phyloP scores from a whole-genome alignment of 2,113 vertebrate genomes.

The Petrocephalus zakoni region DNA sequence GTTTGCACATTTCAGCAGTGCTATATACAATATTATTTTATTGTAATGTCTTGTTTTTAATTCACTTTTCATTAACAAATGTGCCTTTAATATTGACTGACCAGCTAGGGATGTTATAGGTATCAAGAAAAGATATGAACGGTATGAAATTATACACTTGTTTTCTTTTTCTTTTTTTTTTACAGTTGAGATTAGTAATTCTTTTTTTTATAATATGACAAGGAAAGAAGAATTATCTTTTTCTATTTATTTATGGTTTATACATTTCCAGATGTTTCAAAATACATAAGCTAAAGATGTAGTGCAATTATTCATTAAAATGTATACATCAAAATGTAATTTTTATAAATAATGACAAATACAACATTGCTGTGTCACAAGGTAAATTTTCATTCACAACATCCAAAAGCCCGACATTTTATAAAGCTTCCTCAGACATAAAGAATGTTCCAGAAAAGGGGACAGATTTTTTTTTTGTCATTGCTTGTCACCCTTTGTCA shows the following conservation, averaged over 20 bases:
- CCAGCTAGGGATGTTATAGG: background rate
- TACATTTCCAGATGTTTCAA: conserved; percentile 22
- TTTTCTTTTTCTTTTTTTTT: background rate
- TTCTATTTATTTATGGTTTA: background rate
- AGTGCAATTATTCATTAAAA: background rate
- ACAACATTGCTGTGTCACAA: background rate
- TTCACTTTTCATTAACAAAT: background rate
- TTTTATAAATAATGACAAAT: conserved; percentile 8
- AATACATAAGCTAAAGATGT: background rate
- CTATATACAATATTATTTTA: background rate
- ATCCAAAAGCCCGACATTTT: conserved; percentile 1
- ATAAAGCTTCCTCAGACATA: background rate
- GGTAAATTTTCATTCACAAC: conserved; percentile 23
- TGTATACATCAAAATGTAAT: background rate
- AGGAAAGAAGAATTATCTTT: conserved; percentile 20
- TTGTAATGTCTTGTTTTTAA: background rate
- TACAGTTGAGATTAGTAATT: background rate
- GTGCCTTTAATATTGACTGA: background rate
- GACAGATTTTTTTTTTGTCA: background rate
- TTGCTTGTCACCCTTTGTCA: background rate
- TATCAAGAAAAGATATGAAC: background rate
- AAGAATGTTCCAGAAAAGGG: background rate
- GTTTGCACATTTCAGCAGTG: background rate
- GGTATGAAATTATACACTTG: background rate
- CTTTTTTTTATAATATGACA: background rate